Evolutionary conservation across 2,888 invertebrate species (phyloP).

Genomic region (Cremastobaeus sp.): DNA sequence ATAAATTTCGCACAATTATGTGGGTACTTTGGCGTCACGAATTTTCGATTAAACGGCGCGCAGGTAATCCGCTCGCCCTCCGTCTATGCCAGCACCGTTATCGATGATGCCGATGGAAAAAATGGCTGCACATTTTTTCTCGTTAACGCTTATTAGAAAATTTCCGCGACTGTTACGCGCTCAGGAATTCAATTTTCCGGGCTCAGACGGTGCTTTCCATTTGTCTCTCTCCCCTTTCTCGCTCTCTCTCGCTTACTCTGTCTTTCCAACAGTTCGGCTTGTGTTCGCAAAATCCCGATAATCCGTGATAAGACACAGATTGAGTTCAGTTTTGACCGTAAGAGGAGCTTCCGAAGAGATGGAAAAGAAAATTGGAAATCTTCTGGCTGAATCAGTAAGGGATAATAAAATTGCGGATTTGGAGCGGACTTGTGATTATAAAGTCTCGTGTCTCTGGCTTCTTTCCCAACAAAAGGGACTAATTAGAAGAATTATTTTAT

Average conservation of each 20-base stretch:
- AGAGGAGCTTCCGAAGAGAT: conserved; percentile 55
- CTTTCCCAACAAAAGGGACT: conserved; percentile 26
- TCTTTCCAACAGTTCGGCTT: conserved; percentile 27
- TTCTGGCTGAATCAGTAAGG: conserved; percentile 67
- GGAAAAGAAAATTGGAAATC: conserved; percentile 76
- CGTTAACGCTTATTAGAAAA: conserved; percentile 34
- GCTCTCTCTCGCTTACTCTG: too few species aligned
- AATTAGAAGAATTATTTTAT: too few species aligned
- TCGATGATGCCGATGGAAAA: neutral
- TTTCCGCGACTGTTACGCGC: conserved; percentile 27
- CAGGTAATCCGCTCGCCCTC: conserved; percentile 22
- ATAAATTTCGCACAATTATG: conserved; percentile 54
- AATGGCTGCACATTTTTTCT: neutral
- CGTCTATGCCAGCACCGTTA: neutral
- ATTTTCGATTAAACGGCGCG: conserved; percentile 44
- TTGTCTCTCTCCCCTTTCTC: conserved; percentile 33
- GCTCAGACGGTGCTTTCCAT: conserved; percentile 50
- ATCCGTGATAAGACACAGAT: conserved; percentile 77
- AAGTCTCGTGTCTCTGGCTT: conserved; percentile 35
- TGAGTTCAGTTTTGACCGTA: conserved; percentile 70
- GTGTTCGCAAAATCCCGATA: conserved; percentile 74
- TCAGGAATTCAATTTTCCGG: conserved; percentile 53
- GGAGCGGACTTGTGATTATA: conserved; percentile 52
- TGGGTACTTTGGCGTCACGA: conserved; percentile 39
- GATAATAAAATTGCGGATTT: conserved; percentile 76